Conservation (phyloP, 2,888 invertebrate genomes). For the Drosophila maculinotata region DNA sequence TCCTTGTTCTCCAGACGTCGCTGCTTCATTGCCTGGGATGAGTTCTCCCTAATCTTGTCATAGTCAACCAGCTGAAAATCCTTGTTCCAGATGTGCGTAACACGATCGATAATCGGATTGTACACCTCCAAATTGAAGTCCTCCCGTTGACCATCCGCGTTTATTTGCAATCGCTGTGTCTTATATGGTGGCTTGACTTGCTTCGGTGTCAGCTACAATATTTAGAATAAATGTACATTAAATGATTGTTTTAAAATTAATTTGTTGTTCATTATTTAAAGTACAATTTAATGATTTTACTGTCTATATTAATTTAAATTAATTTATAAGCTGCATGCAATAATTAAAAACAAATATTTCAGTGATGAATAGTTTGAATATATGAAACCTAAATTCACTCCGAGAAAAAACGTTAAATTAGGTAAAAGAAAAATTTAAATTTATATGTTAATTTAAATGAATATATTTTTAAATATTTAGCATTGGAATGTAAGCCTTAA, state of each 20-base stretch:
- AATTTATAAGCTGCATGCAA: no score
- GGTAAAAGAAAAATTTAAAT: no score
- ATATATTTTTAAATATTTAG: no score
- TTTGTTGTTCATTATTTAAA: no score
- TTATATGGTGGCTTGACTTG: slow-evolving; percentile 87
- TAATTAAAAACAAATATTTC: no score
- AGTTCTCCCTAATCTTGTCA: slow-evolving; percentile 71
- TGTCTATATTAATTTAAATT: no score
- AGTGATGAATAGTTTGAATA: no score
- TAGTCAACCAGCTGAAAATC: slow-evolving; percentile 66
- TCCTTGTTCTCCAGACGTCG: slow-evolving; percentile 81
- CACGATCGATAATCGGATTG: slow-evolving; percentile 82
- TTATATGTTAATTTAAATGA: no score
- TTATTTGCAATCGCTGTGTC: slow-evolving; percentile 87
- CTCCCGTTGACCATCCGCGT: slow-evolving; percentile 87
- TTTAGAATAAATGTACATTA: neutral
- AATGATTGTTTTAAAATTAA: no score
- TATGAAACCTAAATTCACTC: no score
- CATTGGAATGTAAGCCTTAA: neutral
- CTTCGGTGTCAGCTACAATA: slow-evolving; percentile 86
- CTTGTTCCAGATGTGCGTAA: slow-evolving; percentile 84
- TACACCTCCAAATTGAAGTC: slow-evolving; percentile 86
- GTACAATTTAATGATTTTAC: no score
- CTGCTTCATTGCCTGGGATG: slow-evolving; percentile 82
- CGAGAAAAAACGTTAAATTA: no score